A percentile compares a stretch with the other conserved stretches of the same genome.
Conservation (phyloP, 2,888 invertebrate genomes). For the Pristionchus fissidentatus region DNA sequence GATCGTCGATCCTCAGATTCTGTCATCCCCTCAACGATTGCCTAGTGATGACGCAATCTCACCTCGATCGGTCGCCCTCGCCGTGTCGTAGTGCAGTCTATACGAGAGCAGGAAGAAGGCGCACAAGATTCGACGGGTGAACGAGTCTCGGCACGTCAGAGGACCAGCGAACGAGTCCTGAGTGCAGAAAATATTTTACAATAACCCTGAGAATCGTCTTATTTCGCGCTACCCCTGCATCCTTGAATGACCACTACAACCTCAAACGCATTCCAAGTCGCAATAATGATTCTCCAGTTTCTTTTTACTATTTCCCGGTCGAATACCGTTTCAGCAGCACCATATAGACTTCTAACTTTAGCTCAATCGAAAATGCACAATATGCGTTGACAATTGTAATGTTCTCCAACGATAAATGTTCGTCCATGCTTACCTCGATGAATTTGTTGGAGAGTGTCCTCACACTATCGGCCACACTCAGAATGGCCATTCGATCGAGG, state of each 20-base stretch:
- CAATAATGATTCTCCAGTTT: too few species aligned
- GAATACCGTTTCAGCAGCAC: too few species aligned
- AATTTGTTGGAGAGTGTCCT: constrained; percentile 3
- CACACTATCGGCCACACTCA: constrained; percentile 32
- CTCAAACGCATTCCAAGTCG: too few species aligned
- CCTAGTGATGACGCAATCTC: background rate
- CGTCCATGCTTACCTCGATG: background rate
- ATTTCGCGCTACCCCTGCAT: too few species aligned
- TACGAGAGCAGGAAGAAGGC: constrained; percentile 43
- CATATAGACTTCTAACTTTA: too few species aligned
- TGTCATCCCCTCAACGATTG: too few species aligned
- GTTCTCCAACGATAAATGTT: background rate
- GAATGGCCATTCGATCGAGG: constrained; percentile 52
- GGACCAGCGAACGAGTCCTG: constrained; percentile 44
- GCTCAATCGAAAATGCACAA: too few species aligned
- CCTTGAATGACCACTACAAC: too few species aligned
- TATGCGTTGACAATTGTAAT: too few species aligned
- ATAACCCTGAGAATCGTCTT: too few species aligned
- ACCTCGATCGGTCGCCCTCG: constrained; percentile 36
- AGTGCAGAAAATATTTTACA: background rate
- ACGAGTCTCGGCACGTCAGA: background rate
- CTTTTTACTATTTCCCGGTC: too few species aligned
- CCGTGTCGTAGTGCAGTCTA: constrained; percentile 31
- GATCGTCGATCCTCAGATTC: too few species aligned
- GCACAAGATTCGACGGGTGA: constrained; percentile 34